Conservation (phyloP, 2,797 vertebrate genomes). For the Cirrhinus molitorella region DNA sequence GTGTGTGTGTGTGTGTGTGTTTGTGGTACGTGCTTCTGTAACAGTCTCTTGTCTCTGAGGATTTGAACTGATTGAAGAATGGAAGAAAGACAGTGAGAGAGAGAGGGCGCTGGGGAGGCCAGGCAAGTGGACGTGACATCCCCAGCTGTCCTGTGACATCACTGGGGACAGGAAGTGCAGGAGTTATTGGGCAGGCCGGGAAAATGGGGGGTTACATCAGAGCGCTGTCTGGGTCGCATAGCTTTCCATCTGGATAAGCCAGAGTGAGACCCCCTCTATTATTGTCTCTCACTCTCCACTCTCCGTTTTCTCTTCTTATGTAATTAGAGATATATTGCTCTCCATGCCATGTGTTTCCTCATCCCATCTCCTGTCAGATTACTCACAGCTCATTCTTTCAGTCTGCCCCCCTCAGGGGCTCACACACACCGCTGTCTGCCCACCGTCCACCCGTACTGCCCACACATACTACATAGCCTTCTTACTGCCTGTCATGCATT, state of each 20-base stretch:
- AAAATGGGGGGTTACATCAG: conserved; percentile 74
- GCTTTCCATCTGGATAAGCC: conserved; percentile 81
- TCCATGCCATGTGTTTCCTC: conserved; percentile 76
- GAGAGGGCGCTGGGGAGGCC: conserved; percentile 17
- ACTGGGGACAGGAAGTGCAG: conserved; percentile 78
- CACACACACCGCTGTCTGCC: conserved; percentile 15
- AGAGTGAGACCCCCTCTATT: conserved; percentile 57
- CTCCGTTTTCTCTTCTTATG: conserved; percentile 12
- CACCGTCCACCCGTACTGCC: not conserved
- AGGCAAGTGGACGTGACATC: conserved; percentile 76
- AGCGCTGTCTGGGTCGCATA: conserved; percentile 71
- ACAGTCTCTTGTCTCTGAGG: conserved; percentile 74
- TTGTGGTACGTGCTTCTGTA: conserved; percentile 77
- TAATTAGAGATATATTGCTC: conserved; percentile 62
- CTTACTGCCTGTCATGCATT: conserved; percentile 33
- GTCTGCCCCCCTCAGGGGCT: conserved; percentile 34
- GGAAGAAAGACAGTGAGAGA: conserved; percentile 64
- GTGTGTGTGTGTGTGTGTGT: conserved; percentile 17
- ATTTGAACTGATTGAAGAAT: conserved; percentile 71
- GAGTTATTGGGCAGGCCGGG: conserved; percentile 63
- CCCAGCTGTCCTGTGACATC: conserved; percentile 83
- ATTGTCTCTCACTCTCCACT: conserved; percentile 22
- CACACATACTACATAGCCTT: conserved; percentile 29
- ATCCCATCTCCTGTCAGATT: conserved; percentile 54
- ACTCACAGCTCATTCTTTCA: conserved; percentile 66